phyloP scores from a whole-genome alignment of 2,113 vertebrate genomes.

The Istiophorus platypterus region DNA sequence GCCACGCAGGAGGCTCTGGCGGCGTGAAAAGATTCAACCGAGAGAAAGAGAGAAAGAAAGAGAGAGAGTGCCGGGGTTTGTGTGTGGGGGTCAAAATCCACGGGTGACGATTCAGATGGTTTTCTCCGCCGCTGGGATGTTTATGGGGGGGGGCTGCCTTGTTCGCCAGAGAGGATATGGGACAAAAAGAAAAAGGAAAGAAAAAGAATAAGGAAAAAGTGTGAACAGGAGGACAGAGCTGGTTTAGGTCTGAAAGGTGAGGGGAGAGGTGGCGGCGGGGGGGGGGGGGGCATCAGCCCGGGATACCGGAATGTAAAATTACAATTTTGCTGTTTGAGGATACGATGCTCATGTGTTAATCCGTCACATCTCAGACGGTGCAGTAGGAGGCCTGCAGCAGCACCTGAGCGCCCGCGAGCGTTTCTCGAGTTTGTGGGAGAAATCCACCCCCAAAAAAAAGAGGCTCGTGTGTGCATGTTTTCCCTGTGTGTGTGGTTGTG shows the following conservation, averaged over 20 bases:
- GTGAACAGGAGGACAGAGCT: conserved; percentile 13
- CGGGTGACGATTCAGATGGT: conserved; percentile 48
- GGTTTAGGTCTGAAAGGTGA: conserved; percentile 25
- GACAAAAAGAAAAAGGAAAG: no score
- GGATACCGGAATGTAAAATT: conserved; percentile 65
- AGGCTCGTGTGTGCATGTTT: conserved; percentile 27
- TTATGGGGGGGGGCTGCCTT: conserved; percentile 36
- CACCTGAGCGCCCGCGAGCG: conserved; percentile 56
- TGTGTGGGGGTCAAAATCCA: conserved; percentile 41
- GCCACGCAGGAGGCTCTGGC: conserved; percentile 41
- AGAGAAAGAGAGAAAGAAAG: conserved; percentile 30
- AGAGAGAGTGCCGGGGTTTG: no score
- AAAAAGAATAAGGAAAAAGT: conserved; percentile 33
- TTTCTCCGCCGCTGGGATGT: conserved; percentile 37
- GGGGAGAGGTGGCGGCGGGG: neutral
- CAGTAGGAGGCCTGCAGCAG: conserved; percentile 64
- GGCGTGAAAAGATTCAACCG: conserved; percentile 43
- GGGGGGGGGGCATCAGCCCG: conserved; percentile 24
- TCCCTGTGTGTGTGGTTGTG: conserved; percentile 51
- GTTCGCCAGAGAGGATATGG: conserved; percentile 47
- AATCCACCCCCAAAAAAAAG: conserved; percentile 20
- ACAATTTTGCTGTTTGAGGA: conserved; percentile 68
- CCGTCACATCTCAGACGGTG: conserved; percentile 42
- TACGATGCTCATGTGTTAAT: conserved; percentile 38
- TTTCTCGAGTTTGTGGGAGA: conserved; percentile 49